These are phyloP conservation scores for Drosophila neoperkinsi DNA, from an alignment of 2,888 invertebrate species.

Conservation along the genomic window DNA sequence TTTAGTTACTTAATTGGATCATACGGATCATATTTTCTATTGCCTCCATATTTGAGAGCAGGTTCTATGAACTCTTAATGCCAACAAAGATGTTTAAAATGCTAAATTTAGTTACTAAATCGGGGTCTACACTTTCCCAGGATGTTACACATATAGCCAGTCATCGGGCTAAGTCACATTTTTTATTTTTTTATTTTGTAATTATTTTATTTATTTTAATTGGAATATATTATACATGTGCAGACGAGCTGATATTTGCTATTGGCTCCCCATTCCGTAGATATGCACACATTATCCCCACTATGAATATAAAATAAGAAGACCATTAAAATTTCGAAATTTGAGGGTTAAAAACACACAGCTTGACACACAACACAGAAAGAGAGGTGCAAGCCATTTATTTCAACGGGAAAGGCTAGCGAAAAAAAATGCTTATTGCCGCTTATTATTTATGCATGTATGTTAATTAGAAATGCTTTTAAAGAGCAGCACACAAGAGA, in stretches of 20 bases:
- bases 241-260: neutral
- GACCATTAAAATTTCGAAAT: neutral
- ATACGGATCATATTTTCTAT: neutral
- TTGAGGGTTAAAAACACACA: slow-evolving; percentile 7
- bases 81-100: neutral
- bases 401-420: slow-evolving; percentile 42
- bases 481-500: slow-evolving; percentile 71
- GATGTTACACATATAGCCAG: neutral
- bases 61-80: neutral
- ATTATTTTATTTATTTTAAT: too few relatives aligned
- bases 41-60: neutral
- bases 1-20: neutral
- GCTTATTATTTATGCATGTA: slow-evolving; percentile 76
- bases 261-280: neutral
- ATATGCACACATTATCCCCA: slow-evolving; percentile 1
- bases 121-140: neutral
- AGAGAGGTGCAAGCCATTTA: slow-evolving; percentile 69
- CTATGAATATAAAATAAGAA: slow-evolving; percentile 36
- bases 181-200: neutral
- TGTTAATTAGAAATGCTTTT: slow-evolving; percentile 80
- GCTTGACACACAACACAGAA: slow-evolving; percentile 11
- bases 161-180: neutral
- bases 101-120: neutral
- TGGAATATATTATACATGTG: neutral
- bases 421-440: slow-evolving; percentile 43